Conservation (phyloP, 2,113 vertebrate genomes). For the Callionymus lyra region DNA sequence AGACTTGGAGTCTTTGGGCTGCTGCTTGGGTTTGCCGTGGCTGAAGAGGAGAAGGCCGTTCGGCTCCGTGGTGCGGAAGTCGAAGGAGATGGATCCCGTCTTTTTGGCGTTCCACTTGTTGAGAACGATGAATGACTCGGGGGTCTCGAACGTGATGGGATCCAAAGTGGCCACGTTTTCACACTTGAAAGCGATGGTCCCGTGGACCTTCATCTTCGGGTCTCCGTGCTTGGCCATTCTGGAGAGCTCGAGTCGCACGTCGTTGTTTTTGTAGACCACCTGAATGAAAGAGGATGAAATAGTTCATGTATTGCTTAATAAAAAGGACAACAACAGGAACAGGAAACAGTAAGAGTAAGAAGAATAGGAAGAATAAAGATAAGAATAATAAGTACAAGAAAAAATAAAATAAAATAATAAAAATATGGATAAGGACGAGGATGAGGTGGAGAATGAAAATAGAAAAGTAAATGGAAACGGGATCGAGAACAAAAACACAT, state of each 20-base stretch:
- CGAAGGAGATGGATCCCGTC: conserved; percentile 96
- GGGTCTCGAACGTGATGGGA: conserved; percentile 96
- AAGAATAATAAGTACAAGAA: too few species aligned
- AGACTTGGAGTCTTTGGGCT: conserved; percentile 85
- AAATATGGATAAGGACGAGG: too few species aligned
- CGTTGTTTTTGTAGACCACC: conserved; percentile 98
- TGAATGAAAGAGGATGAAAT: conserved; percentile 36
- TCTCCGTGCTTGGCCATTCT: conserved; percentile 89
- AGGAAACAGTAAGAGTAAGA: too few species aligned
- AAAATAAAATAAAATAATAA: too few species aligned
- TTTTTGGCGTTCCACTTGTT: conserved; percentile 98
- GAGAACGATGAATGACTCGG: conserved; percentile 88
- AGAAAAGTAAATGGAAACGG: too few species aligned
- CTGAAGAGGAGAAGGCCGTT: conserved; percentile 95
- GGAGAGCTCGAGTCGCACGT: conserved; percentile 90
- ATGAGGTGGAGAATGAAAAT: too few species aligned
- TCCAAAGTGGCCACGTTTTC: conserved; percentile 95
- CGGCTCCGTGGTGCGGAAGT: conserved; percentile 95
- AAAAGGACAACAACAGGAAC: too few species aligned
- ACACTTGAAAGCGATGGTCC: conserved; percentile 95
- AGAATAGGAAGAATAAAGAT: too few species aligned
- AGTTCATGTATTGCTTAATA: too few species aligned
- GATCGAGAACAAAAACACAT: too few species aligned
- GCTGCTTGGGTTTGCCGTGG: conserved; percentile 88
- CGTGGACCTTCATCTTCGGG: conserved; percentile 92